Evolutionary conservation across 1,140 invertebrate species (phyloP).

Genomic region (Prorops nasuta): DNA sequence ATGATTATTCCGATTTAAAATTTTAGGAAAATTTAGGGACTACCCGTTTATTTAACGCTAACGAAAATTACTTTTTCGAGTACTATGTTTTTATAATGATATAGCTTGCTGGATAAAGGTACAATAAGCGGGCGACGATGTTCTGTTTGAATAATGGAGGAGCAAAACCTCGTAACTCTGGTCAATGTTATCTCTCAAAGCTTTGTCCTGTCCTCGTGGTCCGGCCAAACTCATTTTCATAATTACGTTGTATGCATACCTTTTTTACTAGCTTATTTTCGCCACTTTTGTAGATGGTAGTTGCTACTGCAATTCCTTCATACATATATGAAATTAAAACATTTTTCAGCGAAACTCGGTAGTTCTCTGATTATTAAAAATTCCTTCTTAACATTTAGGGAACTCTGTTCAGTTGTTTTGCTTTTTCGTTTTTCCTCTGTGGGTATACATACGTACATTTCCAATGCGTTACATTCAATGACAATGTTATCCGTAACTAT

Average conservation of each 20-base stretch:
- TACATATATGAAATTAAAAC: no score
- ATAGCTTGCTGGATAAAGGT: neutral
- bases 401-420: no score
- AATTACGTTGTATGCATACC: constrained; percentile 26
- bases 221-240: constrained; percentile 36
- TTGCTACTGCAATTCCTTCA: no score
- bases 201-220: constrained; percentile 24
- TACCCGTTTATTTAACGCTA: neutral
- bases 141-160: constrained; percentile 35
- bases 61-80: neutral
- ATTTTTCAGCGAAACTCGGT: no score
- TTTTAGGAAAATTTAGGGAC: no score
- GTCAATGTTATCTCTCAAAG: constrained; percentile 38
- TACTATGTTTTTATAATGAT: neutral
- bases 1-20: no score
- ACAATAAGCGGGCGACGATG: constrained; percentile 9
- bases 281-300: constrained; percentile 4
- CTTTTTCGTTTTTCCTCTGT: no score
- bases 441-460: no score
- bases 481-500: no score
- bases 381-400: no score
- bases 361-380: no score
- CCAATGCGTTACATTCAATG: no score
- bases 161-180: constrained; percentile 36
- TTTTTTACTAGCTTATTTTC: constrained; percentile 9